Base-by-base conservation (phyloP, 2,888 invertebrate species). In the Lasioglossum morio region DNA sequence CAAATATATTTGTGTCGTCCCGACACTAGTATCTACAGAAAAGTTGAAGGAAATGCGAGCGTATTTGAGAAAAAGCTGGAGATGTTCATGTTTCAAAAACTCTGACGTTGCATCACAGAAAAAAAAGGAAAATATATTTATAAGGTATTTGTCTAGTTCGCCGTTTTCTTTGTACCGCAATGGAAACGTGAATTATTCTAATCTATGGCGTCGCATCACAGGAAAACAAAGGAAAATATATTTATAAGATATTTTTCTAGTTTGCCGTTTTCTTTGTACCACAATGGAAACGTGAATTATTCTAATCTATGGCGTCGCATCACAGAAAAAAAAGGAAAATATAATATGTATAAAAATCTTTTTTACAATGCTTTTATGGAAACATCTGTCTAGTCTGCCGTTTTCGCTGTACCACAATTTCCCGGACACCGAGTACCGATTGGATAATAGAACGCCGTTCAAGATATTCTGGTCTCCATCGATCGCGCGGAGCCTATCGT, bases 381-480 rank as follows among this genome's bases (percentile, higher is more conserved):
- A 40, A 12, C 40, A 40, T 14, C 0, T 14, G 3, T 27, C 4
- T 4, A 1, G 27, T 60, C 27, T 14, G 14, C 30, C 30, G 7
- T 63, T 16, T 8, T 8, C 5, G 2, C 7, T 30, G 30, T 19
- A 8, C 34, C 70, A 70, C 70, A 70, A 70, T 70, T 70, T 70
- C 12, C n/a, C 70, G 70, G 70, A 70, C 40, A 40, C 40, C 70
- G 5, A n/a, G 16, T 72, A 43, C 12, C 19, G 40, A 40, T 27
- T 37, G 83, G 2, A 48, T 3, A 30, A 37, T n/a, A 48, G 79
- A 81, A 69, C 81, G 72, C 74, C 66, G 72, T 79, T 57, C 81
- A 57, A 70, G 77, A 84, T 77, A 80, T 73, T 72, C 73, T 73
- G 76, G 77, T 79, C 81, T 87, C 79, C 75, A 74, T 81, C 63